A percentile compares a stretch with the other conserved stretches of the same genome.
These are phyloP conservation scores for Phataginus tetradactyla DNA, from an alignment of 2,797 vertebrate species.

Conservation along the genomic window DNA sequence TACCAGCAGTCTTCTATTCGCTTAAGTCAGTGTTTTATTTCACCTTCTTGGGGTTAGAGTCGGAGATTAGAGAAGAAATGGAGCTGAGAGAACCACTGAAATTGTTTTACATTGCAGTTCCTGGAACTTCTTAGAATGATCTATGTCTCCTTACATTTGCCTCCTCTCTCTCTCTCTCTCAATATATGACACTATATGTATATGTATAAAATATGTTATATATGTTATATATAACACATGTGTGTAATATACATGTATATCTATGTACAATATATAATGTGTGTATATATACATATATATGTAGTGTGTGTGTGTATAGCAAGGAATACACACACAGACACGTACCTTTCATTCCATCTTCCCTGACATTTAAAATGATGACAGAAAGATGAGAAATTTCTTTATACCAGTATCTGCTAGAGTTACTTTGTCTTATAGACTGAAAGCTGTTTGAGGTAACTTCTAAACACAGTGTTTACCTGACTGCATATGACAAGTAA, in stretches of 20 bases:
- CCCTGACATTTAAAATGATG: neutral
- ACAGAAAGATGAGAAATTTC: neutral
- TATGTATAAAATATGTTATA: neutral
- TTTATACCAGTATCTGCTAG: neutral
- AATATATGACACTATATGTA: neutral
- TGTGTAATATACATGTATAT: no score
- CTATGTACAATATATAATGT: no score
- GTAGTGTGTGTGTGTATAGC: no score
- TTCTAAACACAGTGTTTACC: constrained; percentile 36
- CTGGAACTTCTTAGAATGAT: neutral
- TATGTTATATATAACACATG: neutral
- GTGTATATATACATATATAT: no score
- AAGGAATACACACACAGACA: neutral
- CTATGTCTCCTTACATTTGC: neutral
- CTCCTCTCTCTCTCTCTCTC: neutral
- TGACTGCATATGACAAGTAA: neutral
- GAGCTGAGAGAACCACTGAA: neutral
- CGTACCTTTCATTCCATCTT: neutral
- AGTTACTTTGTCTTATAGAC: neutral
- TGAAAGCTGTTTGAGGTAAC: neutral
- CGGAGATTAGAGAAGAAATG: neutral
- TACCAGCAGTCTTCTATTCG: neutral
- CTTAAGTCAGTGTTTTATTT: constrained; percentile 49
- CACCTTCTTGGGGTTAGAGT: neutral
- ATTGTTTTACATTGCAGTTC: neutral